These are phyloP conservation scores for Limnephilus marmoratus DNA, from an alignment of 2,888 invertebrate genomes.

Conservation along the genomic window DNA sequence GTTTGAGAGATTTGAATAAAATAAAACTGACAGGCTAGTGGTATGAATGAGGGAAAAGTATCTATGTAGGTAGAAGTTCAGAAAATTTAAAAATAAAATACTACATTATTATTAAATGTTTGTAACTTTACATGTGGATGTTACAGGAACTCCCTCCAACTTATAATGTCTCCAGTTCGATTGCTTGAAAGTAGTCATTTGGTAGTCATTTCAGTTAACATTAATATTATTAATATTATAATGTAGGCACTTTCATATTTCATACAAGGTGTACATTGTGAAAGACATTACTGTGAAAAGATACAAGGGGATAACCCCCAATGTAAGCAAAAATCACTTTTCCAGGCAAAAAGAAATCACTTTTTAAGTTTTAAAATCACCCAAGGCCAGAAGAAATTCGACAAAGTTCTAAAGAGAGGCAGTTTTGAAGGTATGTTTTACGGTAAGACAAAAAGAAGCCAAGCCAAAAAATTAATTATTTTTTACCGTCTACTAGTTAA, in stretches of 20 bases:
- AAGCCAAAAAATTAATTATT: too few species aligned
- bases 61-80: neutral
- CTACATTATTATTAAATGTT: neutral
- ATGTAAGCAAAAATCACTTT: neutral
- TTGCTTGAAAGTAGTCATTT: conserved; percentile 9
- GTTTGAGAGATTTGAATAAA: too few species aligned
- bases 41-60: neutral
- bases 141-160: conserved; percentile 13
- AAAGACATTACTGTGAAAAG: neutral
- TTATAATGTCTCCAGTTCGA: conserved; percentile 25
- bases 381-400: too few species aligned
- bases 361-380: neutral
- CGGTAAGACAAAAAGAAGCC: too few species aligned
- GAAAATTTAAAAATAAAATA: neutral
- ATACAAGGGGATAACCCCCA: neutral
- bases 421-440: too few species aligned
- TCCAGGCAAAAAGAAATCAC: neutral
- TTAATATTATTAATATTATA: neutral
- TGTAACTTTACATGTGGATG: conserved; percentile 17
- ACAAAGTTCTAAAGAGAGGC: too few species aligned
- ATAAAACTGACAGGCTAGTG: neutral
- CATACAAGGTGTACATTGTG: neutral
- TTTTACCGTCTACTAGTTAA: too few species aligned
- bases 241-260: neutral
- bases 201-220: neutral